phyloP scores from a whole-genome alignment of 2,113 vertebrate genomes.

The Pachycephala philippinensis region DNA sequence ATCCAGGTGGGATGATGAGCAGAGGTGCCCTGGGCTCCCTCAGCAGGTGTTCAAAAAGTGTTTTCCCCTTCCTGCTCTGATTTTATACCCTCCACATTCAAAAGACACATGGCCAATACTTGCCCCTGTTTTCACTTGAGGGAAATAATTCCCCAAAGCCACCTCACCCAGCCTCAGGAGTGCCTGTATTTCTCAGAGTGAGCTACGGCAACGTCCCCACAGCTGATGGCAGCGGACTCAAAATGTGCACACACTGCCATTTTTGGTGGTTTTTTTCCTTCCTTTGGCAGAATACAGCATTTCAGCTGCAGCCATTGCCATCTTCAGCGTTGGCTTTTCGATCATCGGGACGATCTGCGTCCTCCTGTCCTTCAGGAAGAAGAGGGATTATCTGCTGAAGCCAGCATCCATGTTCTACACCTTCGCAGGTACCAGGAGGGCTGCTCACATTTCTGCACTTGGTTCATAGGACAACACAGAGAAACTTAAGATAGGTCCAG shows the following conservation, averaged over 20 bases:
- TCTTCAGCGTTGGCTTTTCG: conserved; percentile 89
- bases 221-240: not conserved
- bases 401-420: conserved; percentile 93
- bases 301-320: conserved; percentile 93
- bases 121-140: not conserved
- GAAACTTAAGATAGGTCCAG: no score
- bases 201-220: not conserved
- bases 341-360: conserved; percentile 84
- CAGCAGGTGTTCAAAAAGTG: rapidly evolving
- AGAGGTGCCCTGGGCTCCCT: not conserved
- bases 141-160: not conserved
- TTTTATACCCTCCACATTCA: not conserved
- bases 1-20: not conserved
- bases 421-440: conserved; percentile 80
- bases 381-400: conserved; percentile 89
- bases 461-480: not conserved
- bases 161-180: not conserved
- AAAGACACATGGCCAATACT: not conserved
- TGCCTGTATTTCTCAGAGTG: rapidly evolving
- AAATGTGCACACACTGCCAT: not conserved
- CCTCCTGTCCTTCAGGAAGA: conserved; percentile 80
- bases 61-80: not conserved
- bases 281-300: conserved; percentile 90
- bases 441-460: not conserved
- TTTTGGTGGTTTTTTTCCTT: not conserved